Evolutionary conservation across 2,113 vertebrate species (phyloP), one percentile per base, ranked within the genome.

Genomic region (Rallus limicola): DNA sequence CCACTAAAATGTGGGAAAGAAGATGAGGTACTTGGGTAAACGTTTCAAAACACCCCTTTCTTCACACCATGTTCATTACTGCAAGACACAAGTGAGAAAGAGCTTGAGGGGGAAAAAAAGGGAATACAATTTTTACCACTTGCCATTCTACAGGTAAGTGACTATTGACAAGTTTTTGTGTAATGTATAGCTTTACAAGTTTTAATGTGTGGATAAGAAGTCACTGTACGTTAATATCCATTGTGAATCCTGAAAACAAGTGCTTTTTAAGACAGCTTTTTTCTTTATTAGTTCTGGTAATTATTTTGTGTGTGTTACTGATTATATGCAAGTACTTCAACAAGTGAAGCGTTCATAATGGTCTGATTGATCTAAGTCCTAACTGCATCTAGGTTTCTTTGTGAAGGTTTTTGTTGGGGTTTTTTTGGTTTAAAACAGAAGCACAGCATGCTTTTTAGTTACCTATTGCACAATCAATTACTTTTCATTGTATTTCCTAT

Each of bases 391-490:
- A 59, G 46, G 19, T 59, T 84, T 52, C 48, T 71, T 77, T 62
- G 46, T 13, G 29, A 70, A 60, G 13, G 44, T 48, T 48, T 48
- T 48, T 23, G 21, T 48, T 46, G 44, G 44, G 8, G 3, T 4
- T 53, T 60, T 44, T 62, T 25, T 26, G 19, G 72, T 64, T 68
- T 78, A 42, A 79, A 92, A 75, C 29, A 79, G 79, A 91, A 44
- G 42, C 65, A 80, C 11, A 90, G 38, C 24, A 86, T 71, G 38
- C 28, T 74, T 65, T 82, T 60, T 36, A 92, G 63, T 81, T 86
- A 77, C 16, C 42, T 93, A 96, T 92, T 91, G 93, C 91, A 95
- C 93, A 85, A 63, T 88, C 84, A 82, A 52, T 89, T 56, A 64
- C 28, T 81, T 92, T 90, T 38, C 26, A 90, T 79, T 52, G 20